Evolutionary conservation across 2,113 vertebrate species (phyloP).

Genomic region (Cettia cetti): DNA sequence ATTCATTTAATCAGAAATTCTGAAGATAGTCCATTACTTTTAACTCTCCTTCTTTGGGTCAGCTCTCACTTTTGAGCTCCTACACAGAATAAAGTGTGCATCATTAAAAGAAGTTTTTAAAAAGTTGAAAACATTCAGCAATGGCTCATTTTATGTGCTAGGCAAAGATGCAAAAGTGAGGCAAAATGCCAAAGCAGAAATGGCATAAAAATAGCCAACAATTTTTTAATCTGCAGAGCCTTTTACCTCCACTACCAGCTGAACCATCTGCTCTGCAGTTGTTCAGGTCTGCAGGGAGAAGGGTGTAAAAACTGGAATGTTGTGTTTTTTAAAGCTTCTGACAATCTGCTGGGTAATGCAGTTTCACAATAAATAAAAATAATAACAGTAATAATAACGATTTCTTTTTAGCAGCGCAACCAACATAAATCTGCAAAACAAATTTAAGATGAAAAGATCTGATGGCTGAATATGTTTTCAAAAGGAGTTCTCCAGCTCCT

Average conservation of each 20-base stretch:
- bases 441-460: background rate
- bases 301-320: background rate
- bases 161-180: background rate
- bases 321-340: background rate
- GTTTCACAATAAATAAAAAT: background rate
- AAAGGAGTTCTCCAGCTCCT: background rate
- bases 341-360: background rate
- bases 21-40: background rate
- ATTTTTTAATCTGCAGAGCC: conserved; percentile 20
- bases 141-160: background rate
- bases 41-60: background rate
- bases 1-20: background rate
- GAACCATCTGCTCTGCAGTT: conserved; percentile 45
- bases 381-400: background rate
- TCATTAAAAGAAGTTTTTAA: background rate
- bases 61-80: background rate
- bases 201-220: background rate
- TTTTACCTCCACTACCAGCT: conserved; percentile 28
- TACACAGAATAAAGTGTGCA: background rate
- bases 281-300: background rate
- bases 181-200: conserved; percentile 4
- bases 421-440: background rate
- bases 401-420: background rate
- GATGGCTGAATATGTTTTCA: background rate
- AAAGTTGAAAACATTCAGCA: background rate